Base-by-base conservation (phyloP, 2,797 vertebrate species). In the Leuciscus waleckii region DNA sequence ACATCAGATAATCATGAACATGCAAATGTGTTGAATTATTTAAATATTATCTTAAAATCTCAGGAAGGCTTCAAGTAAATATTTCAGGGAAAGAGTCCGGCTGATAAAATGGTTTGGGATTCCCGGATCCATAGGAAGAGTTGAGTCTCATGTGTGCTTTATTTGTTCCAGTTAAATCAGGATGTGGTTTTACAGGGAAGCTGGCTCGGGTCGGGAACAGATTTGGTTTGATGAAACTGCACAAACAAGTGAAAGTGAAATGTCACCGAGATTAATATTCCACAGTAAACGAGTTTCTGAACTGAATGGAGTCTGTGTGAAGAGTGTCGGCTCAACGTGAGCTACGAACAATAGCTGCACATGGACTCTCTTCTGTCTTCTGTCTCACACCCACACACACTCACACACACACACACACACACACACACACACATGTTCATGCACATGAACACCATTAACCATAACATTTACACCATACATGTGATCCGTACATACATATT, bases 241-340 rank as follows among this genome's bases (percentile, higher is more conserved):
- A n/a, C 29, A 41, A 61, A 63, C 14, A 2, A 3, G n/a, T 43
- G 26, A 17, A 9, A 61, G 75, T 41, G 0, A 61, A 78, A 63
- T 58, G 37, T 63, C 56, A 17, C 4, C 1, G 32, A 39, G 16
- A 21, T 58, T n/a, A 7, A 39, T 61, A 21, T 75, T 13, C 49
- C 29, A 3, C 56, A 46, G 11, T 65, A 46, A 43, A 13, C 32
- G 37, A 79, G 58, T 23, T 41, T 65, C 56, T 46, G 77, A 32
- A 41, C 5, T 43, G n/a, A 65, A 14, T 14, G 8, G 51, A 73
- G 70, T 73, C 16, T 49, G 43, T 46, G 4, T 2, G 9, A 3
- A 43, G 69, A 13, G 23, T 23, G 49, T 23, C 51, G 1, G 35
- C 26, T 83, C 70, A 75, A 83, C 56, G 81, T 83, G 81, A 83